These are phyloP conservation scores for Zeus faber DNA, from an alignment of 2,113 vertebrate species.

Conservation along the genomic window DNA sequence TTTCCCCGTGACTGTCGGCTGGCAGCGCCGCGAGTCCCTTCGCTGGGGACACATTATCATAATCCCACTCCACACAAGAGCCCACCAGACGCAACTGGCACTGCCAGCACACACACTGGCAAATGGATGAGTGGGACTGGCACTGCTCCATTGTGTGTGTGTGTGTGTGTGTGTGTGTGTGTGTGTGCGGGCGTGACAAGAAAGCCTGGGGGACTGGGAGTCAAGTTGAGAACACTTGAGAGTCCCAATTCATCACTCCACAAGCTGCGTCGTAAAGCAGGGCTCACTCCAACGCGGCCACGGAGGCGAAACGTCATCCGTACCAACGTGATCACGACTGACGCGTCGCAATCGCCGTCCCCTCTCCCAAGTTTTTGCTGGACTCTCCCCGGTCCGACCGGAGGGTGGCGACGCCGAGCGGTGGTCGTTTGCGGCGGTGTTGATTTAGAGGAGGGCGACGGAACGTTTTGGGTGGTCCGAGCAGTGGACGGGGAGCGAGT, in stretches of 20 bases:
- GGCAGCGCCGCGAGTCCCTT: neutral
- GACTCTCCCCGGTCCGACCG: too few relatives aligned
- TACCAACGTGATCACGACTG: too few relatives aligned
- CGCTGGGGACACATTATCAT: constrained; percentile 49
- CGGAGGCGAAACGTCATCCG: too few relatives aligned
- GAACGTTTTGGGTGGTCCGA: too few relatives aligned
- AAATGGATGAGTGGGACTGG: neutral
- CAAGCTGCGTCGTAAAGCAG: neutral
- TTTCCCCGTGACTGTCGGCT: neutral
- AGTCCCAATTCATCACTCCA: neutral
- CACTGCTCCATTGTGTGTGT: constrained; percentile 2
- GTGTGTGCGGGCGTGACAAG: constrained; percentile 1
- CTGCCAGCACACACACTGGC: constrained; percentile 17
- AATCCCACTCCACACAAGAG: constrained; percentile 62
- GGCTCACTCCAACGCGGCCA: too few relatives aligned
- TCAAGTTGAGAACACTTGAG: neutral
- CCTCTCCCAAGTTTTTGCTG: too few relatives aligned
- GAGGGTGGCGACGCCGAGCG: too few relatives aligned
- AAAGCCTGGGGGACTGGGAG: neutral
- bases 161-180: constrained; percentile 10
- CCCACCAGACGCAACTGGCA: constrained; percentile 29
- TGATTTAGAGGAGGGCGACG: too few relatives aligned
- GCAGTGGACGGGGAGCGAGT: too few relatives aligned
- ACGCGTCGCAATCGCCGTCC: too few relatives aligned
- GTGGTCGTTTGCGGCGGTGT: too few relatives aligned